Evolutionary conservation across 2,113 vertebrate species (phyloP).

Genomic region (Cacatua alba): DNA sequence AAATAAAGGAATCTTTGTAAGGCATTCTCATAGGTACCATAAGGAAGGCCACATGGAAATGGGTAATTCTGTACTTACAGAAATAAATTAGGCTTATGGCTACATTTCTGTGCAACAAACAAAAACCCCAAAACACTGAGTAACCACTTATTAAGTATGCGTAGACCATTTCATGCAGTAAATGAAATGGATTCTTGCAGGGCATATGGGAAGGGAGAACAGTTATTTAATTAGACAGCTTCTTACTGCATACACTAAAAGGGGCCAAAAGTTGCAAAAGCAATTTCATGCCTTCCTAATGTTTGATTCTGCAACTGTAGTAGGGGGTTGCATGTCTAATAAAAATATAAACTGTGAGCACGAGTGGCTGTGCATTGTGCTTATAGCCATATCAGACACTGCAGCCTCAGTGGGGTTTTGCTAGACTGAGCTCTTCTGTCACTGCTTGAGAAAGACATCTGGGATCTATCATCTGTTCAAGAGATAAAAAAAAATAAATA

Average conservation of each 20-base stretch:
- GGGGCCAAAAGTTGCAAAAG: not conserved
- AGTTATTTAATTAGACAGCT: not conserved
- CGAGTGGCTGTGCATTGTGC: not conserved
- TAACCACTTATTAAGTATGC: not conserved
- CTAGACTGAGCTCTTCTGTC: not conserved
- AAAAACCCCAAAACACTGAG: not conserved
- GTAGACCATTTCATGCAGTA: not conserved
- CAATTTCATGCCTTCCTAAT: not conserved
- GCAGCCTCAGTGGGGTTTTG: not conserved
- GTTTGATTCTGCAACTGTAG: not conserved
- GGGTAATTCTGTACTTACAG: not conserved
- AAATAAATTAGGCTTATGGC: not conserved
- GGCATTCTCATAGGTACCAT: not conserved
- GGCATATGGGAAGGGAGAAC: not conserved
- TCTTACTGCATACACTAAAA: not conserved
- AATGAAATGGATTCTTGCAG: not conserved
- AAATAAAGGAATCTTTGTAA: not conserved
- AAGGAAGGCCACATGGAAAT: not conserved
- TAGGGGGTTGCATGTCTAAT: not conserved
- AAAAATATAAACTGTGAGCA: not conserved
- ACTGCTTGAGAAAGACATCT: not conserved
- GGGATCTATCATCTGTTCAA: not conserved
- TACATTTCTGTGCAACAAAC: not conserved
- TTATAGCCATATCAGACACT: not conserved
- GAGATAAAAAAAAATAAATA: not conserved